A percentile compares a stretch with the other conserved stretches of the same genome.
Conservation (phyloP, 2,113 vertebrate species). For the Ailurus styani region DNA sequence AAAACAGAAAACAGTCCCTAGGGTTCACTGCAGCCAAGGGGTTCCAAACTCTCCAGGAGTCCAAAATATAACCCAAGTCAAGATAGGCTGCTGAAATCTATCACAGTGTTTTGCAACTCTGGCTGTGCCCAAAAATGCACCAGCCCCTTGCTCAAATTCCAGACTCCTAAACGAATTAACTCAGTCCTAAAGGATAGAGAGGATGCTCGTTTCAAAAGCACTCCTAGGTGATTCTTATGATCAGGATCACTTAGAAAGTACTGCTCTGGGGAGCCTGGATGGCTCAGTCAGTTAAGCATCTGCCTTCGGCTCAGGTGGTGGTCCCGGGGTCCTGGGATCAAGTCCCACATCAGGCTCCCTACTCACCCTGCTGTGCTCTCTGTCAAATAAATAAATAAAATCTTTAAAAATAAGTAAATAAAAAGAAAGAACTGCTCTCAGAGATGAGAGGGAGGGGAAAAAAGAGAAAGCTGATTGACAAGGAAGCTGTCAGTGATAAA, state of each 20-base stretch:
- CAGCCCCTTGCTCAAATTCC: neutral
- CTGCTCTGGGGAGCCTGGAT: too few species aligned
- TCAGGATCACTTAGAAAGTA: neutral
- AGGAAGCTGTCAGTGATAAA: neutral
- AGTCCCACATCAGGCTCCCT: too few species aligned
- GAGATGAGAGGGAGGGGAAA: neutral
- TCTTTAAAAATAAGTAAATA: too few species aligned
- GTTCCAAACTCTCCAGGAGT: neutral
- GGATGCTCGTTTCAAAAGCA: neutral
- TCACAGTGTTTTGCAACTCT: fast-evolving
- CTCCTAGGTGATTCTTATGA: neutral
- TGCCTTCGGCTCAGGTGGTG: too few species aligned
- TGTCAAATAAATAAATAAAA: too few species aligned
- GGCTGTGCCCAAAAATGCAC: neutral
- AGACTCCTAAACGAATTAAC: neutral
- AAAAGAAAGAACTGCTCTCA: neutral
- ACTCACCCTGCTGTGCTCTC: too few species aligned
- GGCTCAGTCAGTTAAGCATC: too few species aligned
- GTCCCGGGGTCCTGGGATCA: too few species aligned
- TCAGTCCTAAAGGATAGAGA: too few species aligned
- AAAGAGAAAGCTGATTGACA: neutral
- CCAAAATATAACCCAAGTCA: neutral
- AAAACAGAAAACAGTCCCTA: neutral
- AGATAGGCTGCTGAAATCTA: neutral
- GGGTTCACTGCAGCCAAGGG: neutral